Evolutionary conservation across 2,888 invertebrate genomes (phyloP).

Genomic region (Hypena proboscidalis): DNA sequence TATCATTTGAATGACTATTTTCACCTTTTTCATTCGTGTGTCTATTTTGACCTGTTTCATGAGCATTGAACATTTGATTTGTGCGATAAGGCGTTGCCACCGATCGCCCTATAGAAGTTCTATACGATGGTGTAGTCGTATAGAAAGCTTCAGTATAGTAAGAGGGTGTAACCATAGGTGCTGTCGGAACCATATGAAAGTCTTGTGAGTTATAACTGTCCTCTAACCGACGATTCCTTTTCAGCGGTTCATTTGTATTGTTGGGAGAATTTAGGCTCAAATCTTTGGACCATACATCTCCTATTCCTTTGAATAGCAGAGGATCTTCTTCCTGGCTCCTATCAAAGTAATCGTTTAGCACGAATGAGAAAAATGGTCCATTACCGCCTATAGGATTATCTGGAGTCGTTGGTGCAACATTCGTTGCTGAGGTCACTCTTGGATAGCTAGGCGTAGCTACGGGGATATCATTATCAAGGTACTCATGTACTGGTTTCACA

Average conservation of each 20-base stretch:
- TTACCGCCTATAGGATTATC: slow-evolving; percentile 65
- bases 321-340: slow-evolving; percentile 62
- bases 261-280: no score
- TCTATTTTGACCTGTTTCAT: slow-evolving; percentile 42
- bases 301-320: slow-evolving; percentile 61
- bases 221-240: slow-evolving; percentile 46
- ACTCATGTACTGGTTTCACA: slow-evolving; percentile 70
- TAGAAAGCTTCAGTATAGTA: neutral
- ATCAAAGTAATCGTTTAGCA: slow-evolving; percentile 68
- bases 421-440: slow-evolving; percentile 27
- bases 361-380: slow-evolving; percentile 68
- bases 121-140: neutral
- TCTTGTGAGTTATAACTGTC: slow-evolving; percentile 19
- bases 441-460: slow-evolving; percentile 18
- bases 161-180: neutral
- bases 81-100: no score
- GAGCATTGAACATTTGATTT: no score
- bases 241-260: slow-evolving; percentile 36
- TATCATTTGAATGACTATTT: slow-evolving; percentile 45
- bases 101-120: no score
- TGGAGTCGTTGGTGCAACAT: slow-evolving; percentile 37
- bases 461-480: slow-evolving; percentile 54
- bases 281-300: slow-evolving; percentile 60
- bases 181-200: neutral
- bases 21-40: slow-evolving; percentile 47